phyloP scores from a whole-genome alignment of 2,113 vertebrate genomes.

The Nymphicus hollandicus region DNA sequence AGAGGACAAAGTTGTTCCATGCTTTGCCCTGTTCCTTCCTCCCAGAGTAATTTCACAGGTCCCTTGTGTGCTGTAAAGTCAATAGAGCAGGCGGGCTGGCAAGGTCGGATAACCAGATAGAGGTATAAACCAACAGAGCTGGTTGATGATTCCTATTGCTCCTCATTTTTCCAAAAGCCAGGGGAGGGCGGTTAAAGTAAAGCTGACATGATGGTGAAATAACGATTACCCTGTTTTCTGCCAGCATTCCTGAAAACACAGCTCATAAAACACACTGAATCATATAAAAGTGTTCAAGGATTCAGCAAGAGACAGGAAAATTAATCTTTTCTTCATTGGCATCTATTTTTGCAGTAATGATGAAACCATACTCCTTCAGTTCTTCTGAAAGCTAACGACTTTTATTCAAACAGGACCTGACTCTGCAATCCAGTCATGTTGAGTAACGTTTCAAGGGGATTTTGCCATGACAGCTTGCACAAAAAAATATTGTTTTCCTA shows the following conservation, averaged over 20 bases:
- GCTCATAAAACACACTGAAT: constrained; percentile 38
- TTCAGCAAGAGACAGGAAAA: neutral
- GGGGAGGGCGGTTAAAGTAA: constrained; percentile 23
- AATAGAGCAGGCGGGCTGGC: neutral
- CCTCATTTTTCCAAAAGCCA: neutral
- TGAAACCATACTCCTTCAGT: neutral
- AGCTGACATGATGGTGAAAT: constrained; percentile 35
- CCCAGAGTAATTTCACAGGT: neutral
- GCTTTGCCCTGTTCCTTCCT: neutral
- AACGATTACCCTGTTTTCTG: neutral
- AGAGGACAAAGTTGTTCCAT: neutral
- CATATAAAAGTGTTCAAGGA: constrained; percentile 37
- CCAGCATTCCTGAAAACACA: constrained; percentile 15
- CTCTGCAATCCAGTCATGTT: constrained; percentile 42
- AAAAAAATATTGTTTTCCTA: constrained; percentile 33
- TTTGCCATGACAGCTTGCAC: neutral
- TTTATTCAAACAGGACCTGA: constrained; percentile 39
- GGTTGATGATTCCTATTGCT: neutral
- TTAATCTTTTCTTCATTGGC: constrained; percentile 21
- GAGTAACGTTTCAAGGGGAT: constrained; percentile 26
- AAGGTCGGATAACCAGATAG: neutral
- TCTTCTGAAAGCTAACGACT: constrained; percentile 17
- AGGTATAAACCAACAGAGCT: neutral
- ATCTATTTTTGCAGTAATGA: constrained; percentile 6
- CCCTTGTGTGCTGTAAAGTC: neutral